phyloP scores from a whole-genome alignment of 2,113 vertebrate species.

The Xenopus borealis region DNA sequence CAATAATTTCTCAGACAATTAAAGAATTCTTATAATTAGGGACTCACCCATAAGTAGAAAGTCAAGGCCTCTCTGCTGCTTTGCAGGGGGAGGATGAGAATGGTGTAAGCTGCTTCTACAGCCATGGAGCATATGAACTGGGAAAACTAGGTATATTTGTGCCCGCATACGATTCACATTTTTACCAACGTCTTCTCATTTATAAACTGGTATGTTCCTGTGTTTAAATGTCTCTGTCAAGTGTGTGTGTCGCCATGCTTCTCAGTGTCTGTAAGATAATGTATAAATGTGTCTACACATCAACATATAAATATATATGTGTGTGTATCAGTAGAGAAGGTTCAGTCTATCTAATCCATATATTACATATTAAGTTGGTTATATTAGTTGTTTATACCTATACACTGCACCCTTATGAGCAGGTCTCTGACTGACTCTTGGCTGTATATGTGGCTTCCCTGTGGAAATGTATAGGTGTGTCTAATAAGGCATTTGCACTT shows the following conservation, averaged over 20 bases:
- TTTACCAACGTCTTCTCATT: background rate
- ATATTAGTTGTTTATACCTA: too few species aligned
- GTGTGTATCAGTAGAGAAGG: too few species aligned
- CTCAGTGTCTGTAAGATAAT: too few species aligned
- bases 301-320: too few species aligned
- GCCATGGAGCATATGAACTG: constrained; percentile 32
- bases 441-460: background rate
- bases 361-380: too few species aligned
- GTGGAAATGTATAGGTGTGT: background rate
- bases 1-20: too few species aligned
- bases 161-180: background rate
- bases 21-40: background rate
- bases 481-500: background rate
- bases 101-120: constrained; percentile 45
- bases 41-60: constrained; percentile 60
- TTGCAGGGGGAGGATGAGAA: constrained; percentile 49
- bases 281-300: background rate
- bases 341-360: too few species aligned
- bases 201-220: background rate
- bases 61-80: constrained; percentile 37
- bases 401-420: too few species aligned
- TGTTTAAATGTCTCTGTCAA: background rate
- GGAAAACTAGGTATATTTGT: background rate
- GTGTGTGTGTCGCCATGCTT: background rate
- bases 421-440: background rate